phyloP scores from a whole-genome alignment of 2,113 vertebrate species.

The Fulmarus glacialis region DNA sequence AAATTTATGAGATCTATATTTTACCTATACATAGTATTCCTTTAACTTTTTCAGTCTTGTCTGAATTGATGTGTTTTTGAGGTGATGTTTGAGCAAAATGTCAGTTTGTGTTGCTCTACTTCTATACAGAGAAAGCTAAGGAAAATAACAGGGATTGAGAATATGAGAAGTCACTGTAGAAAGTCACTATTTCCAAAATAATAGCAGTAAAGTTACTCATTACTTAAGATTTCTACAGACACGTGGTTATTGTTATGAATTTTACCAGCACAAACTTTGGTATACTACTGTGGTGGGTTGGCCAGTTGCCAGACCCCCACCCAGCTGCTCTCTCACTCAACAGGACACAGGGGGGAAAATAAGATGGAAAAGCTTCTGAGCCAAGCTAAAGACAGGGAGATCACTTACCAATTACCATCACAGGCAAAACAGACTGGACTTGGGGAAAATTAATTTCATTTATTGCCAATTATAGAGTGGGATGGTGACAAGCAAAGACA shows the following conservation, averaged over 20 bases:
- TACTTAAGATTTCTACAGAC: background rate
- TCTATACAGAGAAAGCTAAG: background rate
- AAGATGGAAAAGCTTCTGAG: accelerated
- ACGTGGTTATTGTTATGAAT: background rate
- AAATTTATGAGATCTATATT: background rate
- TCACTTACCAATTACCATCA: background rate
- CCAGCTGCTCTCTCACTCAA: background rate
- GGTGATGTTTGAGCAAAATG: background rate
- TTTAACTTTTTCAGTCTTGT: background rate
- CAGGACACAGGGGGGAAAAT: background rate
- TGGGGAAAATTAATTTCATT: background rate
- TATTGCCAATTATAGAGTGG: background rate
- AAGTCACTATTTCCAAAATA: background rate
- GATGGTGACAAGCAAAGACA: background rate
- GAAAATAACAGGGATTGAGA: background rate
- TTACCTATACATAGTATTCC: background rate
- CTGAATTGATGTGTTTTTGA: background rate
- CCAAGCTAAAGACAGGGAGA: background rate
- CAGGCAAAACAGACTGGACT: background rate
- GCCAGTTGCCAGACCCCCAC: background rate
- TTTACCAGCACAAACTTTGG: background rate
- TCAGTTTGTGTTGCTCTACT: background rate
- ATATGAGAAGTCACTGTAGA: background rate
- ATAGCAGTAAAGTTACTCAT: background rate
- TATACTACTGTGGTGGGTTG: background rate